Evolutionary conservation across 2,888 invertebrate genomes (phyloP), one percentile per base, ranked within the genome.

Genomic region (Scaptomyza tumidula): DNA sequence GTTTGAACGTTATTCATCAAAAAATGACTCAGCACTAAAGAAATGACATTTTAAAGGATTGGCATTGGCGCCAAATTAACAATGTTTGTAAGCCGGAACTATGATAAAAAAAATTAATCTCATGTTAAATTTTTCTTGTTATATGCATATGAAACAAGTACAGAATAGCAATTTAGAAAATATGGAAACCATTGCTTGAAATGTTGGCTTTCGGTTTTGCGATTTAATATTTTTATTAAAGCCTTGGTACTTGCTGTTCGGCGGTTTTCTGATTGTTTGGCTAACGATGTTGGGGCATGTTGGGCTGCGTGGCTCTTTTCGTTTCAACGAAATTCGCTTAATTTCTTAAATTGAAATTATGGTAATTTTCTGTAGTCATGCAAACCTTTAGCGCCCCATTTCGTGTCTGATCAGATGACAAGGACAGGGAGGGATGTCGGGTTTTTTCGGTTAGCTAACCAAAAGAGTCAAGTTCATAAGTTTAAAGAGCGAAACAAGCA

Each of bases 301-400:
- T n/a, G n/a, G n/a, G n/a, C n/a, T n/a, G n/a, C n/a, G n/a, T n/a
- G 48, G 74, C 48, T 64, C 72, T 68, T 77, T 84, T 67, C 65
- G 64, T 72, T 71, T 65, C 48, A 57, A 62, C 68, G 67, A 72
- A 86, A 86, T 79, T 85, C 75, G 77, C 89, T 81, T 86, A 89
- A 86, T 90, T 84, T 86, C 86, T 89, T 84, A 89, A 90, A 90
- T 88, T 88, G 89, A 88, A 88, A 81, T 90, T 88, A 90, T 90
- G 89, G 87, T 90, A 88, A 88, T 90, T 81, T 89, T 81, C 84
- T 74, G 73, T 63, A 86, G 89, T 84, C 88, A 88, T 88, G 88
- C 90, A 76, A 90, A 58, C 84, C 80, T 66, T 86, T 63, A 70
- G 76, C 68, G 68, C 62, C 75, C 46, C 63, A 63, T 70, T 71